A percentile compares a stretch with the other conserved stretches of the same genome.
Conservation (phyloP, 2,888 invertebrate species). For the Cryptocheilus praepositus region DNA sequence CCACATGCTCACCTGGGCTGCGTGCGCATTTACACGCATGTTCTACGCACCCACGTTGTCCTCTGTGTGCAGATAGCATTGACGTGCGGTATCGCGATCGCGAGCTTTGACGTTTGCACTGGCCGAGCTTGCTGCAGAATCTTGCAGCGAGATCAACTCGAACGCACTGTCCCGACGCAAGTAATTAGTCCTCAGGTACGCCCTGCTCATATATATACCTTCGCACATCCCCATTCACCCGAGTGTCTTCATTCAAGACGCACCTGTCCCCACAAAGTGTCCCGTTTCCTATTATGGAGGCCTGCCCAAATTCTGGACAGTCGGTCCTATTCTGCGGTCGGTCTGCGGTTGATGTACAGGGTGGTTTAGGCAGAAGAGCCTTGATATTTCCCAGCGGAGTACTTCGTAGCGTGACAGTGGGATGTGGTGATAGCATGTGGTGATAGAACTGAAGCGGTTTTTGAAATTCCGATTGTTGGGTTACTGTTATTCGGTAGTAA, state of each 20-base stretch:
- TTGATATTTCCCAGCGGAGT: too few species aligned
- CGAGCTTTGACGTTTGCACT: conserved; percentile 20
- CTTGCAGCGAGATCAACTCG: conserved; percentile 42
- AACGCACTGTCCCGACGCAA: conserved; percentile 32
- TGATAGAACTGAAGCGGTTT: too few species aligned
- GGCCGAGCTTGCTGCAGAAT: conserved; percentile 31
- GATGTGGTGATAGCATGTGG: too few species aligned
- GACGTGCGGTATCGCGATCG: conserved; percentile 14
- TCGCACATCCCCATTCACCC: conserved; percentile 3
- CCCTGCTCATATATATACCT: conserved; percentile 17
- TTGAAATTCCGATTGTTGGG: too few species aligned
- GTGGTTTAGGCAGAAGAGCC: too few species aligned
- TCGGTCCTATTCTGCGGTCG: too few species aligned
- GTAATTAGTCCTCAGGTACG: conserved; percentile 45
- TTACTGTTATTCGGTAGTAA: too few species aligned
- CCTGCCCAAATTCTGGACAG: not conserved
- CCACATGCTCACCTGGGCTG: not conserved
- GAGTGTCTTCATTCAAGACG: conserved; percentile 4
- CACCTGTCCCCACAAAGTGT: conserved; percentile 2
- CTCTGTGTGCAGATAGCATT: too few species aligned
- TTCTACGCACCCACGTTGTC: conserved; percentile 19
- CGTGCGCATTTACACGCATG: too few species aligned
- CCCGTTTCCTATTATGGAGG: not conserved
- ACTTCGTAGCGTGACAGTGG: too few species aligned
- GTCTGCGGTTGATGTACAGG: too few species aligned